A percentile compares a stretch with the other conserved stretches of the same genome.
Conservation (phyloP, 2,797 vertebrate genomes). For the Lophius americanus region DNA sequence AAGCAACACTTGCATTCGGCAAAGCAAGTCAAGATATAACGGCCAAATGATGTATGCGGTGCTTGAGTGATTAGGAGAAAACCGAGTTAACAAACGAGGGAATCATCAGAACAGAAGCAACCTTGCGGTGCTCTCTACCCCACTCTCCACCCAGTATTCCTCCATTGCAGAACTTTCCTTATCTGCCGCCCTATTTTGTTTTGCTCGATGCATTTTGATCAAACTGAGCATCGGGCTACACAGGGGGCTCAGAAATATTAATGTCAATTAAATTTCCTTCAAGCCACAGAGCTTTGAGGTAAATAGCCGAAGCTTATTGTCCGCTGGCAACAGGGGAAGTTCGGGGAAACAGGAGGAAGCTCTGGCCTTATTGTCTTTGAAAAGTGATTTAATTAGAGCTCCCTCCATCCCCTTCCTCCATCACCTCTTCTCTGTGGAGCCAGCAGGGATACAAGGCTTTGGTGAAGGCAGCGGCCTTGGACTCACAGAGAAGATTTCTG, state of each 20-base stretch:
- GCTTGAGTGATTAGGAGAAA: conserved; percentile 63
- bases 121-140: conserved; percentile 45
- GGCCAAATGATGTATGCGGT: conserved; percentile 30
- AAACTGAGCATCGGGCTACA: conserved; percentile 24
- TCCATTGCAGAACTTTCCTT: conserved; percentile 12
- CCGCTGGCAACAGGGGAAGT: conserved; percentile 80
- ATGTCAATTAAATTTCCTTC: conserved; percentile 60
- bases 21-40: conserved; percentile 21
- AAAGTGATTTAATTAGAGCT: conserved; percentile 91
- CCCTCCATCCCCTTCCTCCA: conserved; percentile 10
- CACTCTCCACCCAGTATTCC: conserved; percentile 25
- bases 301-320: conserved; percentile 75
- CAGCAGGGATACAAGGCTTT: conserved; percentile 70
- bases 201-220: conserved; percentile 26
- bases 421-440: conserved; percentile 48
- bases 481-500: conserved; percentile 88
- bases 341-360: conserved; percentile 77
- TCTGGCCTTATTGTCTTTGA: conserved; percentile 89
- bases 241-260: conserved; percentile 65
- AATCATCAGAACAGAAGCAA: conserved; percentile 62
- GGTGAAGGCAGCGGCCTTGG: conserved; percentile 82
- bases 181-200: conserved; percentile 35
- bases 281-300: conserved; percentile 74
- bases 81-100: conserved; percentile 44
- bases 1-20: conserved; percentile 32